Evolutionary conservation across 2,888 invertebrate genomes (phyloP), one percentile per base, ranked within the genome.

Genomic region (Dynastes maya): DNA sequence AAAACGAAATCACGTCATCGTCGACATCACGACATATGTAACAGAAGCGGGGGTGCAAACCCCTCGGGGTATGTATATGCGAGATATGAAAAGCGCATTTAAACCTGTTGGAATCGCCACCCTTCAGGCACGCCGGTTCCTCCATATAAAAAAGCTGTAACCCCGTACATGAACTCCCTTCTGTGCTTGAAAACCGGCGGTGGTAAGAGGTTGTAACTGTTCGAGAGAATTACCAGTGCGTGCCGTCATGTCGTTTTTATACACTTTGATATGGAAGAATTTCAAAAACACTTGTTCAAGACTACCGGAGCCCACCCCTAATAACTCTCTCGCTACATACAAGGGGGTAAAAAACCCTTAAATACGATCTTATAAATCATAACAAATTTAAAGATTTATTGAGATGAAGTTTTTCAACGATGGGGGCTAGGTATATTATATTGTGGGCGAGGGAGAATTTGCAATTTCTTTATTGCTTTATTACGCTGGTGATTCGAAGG

Each of bases 81-180:
- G 84, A 22, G 67, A 84, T 86, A 86, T 86, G 85, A 87, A 86
- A 86, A 86, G 85, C 84, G 83, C 87, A 86, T 87, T 87, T 87
- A 85, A 87, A 87, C 87, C 87, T 87, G 87, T 87, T 87, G 86
- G 86, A 80, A 82, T 81, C 83, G 53, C 53, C 53, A 82, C 83
- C 83, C 83, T 83, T 83, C 67, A 45, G 29, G 45, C 40, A 67
- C 67, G 67, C 6, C 13, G 27, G 11, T 37, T n/a, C 64, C 22
- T 61, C 45, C 29, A 76, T 74, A 78, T 74, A 78, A 74, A 74
- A 78, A 78, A 61, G 29, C 0, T 3, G 22, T 22, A 22, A 22
- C 22, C 9, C 45, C 58, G 61, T 4, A 32, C 32, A 32, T 32
- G 29, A 27, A 6, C 27, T 16, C 63, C 75, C 51, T 22, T 75